A percentile compares a stretch with the other conserved stretches of the same genome.
phyloP scores from a whole-genome alignment of 2,888 invertebrate genomes.

The Boloria selene region DNA sequence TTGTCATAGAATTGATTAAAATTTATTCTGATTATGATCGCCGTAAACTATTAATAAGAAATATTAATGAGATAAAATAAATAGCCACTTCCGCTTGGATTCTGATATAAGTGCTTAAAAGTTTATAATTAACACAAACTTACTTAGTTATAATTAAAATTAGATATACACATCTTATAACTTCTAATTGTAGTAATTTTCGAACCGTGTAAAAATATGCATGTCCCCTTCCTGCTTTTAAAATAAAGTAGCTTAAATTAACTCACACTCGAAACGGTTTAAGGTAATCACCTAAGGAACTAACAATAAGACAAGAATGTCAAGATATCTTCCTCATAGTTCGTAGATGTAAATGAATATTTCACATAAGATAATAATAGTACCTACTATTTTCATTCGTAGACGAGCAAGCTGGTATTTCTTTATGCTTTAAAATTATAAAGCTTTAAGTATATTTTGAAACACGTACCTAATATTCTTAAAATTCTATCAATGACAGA shows the following conservation, averaged over 20 bases:
- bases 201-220: slow-evolving; percentile 62
- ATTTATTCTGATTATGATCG: not conserved
- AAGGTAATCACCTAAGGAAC: slow-evolving; percentile 63
- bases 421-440: not conserved
- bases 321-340: slow-evolving; percentile 51
- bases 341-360: slow-evolving; percentile 25
- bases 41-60: not conserved
- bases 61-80: not conserved
- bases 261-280: slow-evolving; percentile 67
- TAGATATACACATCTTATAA: not conserved
- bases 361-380: slow-evolving; percentile 16
- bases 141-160: not conserved
- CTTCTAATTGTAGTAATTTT: slow-evolving; percentile 35
- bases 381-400: slow-evolving; percentile 8
- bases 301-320: slow-evolving; percentile 72
- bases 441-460: too few relatives aligned
- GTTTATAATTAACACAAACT: not conserved
- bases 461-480: too few relatives aligned
- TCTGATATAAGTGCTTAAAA: not conserved
- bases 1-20: not conserved
- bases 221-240: slow-evolving; percentile 69
- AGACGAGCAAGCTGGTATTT: not conserved
- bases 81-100: not conserved
- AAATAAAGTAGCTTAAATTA: slow-evolving; percentile 72
- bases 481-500: not conserved